Percentiles rank a stretch among this genome's conserved stretches.
Conservation (phyloP, 2,888 invertebrate genomes). For the Drosophila histrio region DNA sequence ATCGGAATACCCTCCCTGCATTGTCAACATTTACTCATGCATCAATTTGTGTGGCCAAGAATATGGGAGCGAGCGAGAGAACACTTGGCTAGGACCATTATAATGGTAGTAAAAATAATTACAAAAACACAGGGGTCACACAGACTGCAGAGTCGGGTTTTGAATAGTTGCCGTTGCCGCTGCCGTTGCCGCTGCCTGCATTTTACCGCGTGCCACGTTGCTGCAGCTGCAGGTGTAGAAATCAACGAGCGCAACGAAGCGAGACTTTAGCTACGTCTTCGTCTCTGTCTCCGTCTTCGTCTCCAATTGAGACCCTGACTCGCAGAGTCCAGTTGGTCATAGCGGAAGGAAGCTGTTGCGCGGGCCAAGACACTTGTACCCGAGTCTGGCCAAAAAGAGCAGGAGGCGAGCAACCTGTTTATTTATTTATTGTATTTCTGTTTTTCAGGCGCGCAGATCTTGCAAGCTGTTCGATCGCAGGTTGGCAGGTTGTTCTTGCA, state of each 20-base stretch:
- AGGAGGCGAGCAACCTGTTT: constrained; percentile 55
- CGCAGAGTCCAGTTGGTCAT: constrained; percentile 22
- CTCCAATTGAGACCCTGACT: background rate
- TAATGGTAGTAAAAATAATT: constrained; percentile 26
- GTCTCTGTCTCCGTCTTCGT: background rate
- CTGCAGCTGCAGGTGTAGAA: constrained; percentile 65
- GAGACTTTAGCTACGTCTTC: constrained; percentile 2
- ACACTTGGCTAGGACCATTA: constrained; percentile 6
- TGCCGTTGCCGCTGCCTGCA: constrained; percentile 7
- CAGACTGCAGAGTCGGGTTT: background rate
- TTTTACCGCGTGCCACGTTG: constrained; percentile 52
- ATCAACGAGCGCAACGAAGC: constrained; percentile 57
- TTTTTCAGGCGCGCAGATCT: constrained; percentile 32
- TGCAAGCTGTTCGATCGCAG: constrained; percentile 41
- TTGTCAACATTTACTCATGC: constrained; percentile 7
- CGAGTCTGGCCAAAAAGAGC: background rate
- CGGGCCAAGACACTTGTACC: constrained; percentile 66
- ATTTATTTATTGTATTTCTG: background rate
- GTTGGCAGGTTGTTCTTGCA: constrained; percentile 39
- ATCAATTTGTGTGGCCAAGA: background rate
- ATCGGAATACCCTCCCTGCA: background rate
- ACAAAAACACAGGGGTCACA: constrained; percentile 22
- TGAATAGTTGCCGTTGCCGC: constrained; percentile 6
- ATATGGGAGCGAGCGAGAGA: background rate
- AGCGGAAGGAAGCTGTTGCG: constrained; percentile 61